Evolutionary conservation across 53 echinoderm and acorn worm species (phyloP).

Genomic region (Arbacia lixula): DNA sequence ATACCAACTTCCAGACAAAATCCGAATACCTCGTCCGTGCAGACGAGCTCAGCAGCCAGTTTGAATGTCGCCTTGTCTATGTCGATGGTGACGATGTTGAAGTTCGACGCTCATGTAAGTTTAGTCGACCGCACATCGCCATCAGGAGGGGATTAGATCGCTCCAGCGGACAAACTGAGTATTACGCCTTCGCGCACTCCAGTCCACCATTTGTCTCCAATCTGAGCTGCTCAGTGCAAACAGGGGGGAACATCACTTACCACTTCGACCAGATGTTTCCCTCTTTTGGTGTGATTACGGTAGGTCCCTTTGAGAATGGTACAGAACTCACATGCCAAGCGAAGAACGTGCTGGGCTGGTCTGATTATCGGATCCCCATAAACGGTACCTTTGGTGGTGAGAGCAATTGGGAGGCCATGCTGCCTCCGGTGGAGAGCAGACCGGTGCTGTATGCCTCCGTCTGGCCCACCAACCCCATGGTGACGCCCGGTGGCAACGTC

Average conservation of each 20-base stretch:
- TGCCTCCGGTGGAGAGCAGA: too few relatives aligned
- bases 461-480: too few relatives aligned
- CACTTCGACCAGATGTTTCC: slow-evolving; percentile 5
- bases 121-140: neutral
- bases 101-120: slow-evolving; percentile 21
- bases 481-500: too few relatives aligned
- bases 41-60: slow-evolving; percentile 1
- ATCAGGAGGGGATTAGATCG: slow-evolving; percentile 1
- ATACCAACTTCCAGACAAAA: neutral
- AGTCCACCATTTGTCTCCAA: slow-evolving; percentile 34
- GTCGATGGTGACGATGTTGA: neutral
- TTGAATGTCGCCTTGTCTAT: slow-evolving; percentile 36
- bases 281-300: neutral
- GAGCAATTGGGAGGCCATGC: too few relatives aligned
- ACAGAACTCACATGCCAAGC: slow-evolving; percentile 9
- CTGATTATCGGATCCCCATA: too few relatives aligned
- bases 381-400: too few relatives aligned
- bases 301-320: slow-evolving; percentile 19
- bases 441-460: too few relatives aligned
- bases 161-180: neutral
- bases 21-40: neutral
- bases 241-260: neutral
- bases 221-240: slow-evolving; percentile 23
- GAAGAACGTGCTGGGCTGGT: slow-evolving; percentile 21
- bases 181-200: slow-evolving; percentile 17